These are phyloP conservation scores for Sander lucioperca DNA, from an alignment of 2,113 vertebrate genomes.

Conservation along the genomic window DNA sequence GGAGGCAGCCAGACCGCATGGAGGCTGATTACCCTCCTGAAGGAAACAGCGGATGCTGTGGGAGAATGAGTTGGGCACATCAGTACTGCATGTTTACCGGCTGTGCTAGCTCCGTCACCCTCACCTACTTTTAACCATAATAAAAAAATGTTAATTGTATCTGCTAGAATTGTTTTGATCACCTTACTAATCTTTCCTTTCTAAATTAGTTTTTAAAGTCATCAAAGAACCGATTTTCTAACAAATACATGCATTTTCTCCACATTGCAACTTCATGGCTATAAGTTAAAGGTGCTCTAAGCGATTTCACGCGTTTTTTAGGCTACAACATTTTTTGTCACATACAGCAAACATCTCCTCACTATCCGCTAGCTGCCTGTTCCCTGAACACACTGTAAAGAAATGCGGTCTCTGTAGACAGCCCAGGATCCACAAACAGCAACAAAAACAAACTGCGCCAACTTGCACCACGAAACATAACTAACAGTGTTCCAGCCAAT, in stretches of 20 bases:
- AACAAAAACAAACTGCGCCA: no score
- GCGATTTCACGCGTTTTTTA: no score
- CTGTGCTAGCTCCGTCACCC: constrained; percentile 16
- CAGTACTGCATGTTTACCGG: constrained; percentile 41
- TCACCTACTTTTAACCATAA: constrained; percentile 29
- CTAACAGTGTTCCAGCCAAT: no score
- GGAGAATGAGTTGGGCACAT: constrained; percentile 50
- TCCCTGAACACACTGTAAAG: no score
- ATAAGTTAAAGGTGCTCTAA: not conserved
- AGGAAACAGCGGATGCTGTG: constrained; percentile 57
- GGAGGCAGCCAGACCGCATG: constrained; percentile 64
- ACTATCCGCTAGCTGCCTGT: no score
- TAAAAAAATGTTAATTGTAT: not conserved
- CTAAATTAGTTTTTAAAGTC: not conserved
- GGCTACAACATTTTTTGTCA: no score
- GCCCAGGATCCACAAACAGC: no score
- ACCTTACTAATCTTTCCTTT: not conserved
- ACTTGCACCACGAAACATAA: no score
- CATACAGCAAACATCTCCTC: no score
- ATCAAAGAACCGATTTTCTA: constrained; percentile 28
- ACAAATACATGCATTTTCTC: not conserved
- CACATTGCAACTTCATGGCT: not conserved
- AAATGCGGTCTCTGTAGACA: no score
- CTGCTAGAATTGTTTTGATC: constrained; percentile 7
- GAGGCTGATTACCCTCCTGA: constrained; percentile 69